Conservation (phyloP, 1,140 invertebrate genomes). For the Bombus fervidus region DNA sequence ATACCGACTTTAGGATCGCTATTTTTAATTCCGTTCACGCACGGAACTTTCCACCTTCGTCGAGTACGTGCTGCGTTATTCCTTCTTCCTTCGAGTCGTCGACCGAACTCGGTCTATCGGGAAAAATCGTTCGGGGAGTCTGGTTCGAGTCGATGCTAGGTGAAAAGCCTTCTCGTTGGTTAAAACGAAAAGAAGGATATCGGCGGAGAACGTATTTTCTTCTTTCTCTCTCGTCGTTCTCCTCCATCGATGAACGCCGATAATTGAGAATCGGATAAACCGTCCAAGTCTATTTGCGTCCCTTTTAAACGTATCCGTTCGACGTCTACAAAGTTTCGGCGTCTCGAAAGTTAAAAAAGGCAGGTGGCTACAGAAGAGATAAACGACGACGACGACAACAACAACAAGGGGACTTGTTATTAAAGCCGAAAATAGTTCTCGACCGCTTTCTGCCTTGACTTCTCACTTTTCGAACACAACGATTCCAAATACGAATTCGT, state of each 20-base stretch:
- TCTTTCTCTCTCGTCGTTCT: not conserved
- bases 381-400: no score
- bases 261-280: conserved; percentile 40
- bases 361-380: no score
- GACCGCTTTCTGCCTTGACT: not conserved
- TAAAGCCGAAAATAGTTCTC: conserved; percentile 25
- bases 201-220: not conserved
- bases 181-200: conserved; percentile 10
- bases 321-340: conserved; percentile 31
- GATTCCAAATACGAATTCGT: not conserved
- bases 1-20: not conserved
- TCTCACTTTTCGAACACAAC: not conserved
- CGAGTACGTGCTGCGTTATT: not conserved
- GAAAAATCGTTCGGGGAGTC: not conserved
- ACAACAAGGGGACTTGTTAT: not conserved
- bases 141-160: not conserved
- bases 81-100: not conserved
- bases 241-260: not conserved
- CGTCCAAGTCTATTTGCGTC: not conserved
- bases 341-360: conserved; percentile 32
- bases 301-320: conserved; percentile 8
- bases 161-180: not conserved
- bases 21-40: conserved; percentile 19
- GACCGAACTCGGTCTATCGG: not conserved
- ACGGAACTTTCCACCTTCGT: conserved; percentile 21